phyloP scores from a whole-genome alignment of 2,888 invertebrate species.

The Thereva nobilitata region DNA sequence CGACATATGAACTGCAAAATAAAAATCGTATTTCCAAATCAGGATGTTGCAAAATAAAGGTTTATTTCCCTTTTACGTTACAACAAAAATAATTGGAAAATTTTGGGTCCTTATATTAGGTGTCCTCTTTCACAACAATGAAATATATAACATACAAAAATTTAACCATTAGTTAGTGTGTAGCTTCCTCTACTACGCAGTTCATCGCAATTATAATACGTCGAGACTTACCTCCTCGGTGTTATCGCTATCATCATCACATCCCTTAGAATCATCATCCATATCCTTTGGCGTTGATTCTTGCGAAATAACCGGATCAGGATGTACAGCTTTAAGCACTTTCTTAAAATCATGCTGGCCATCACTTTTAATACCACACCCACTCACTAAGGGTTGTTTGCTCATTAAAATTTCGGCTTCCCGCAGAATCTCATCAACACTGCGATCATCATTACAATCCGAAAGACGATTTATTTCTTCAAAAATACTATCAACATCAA shows the following conservation, averaged over 20 bases:
- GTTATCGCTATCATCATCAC: slow-evolving; percentile 48
- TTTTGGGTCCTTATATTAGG: too few species aligned
- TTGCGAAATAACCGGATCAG: slow-evolving; percentile 55
- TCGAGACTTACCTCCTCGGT: slow-evolving; percentile 1
- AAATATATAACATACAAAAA: too few species aligned
- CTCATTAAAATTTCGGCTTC: slow-evolving; percentile 62
- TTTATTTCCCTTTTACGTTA: too few species aligned
- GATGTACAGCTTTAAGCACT: slow-evolving; percentile 49
- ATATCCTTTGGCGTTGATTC: slow-evolving; percentile 55
- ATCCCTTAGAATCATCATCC: slow-evolving; percentile 44
- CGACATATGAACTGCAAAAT: too few species aligned
- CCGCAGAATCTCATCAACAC: slow-evolving; percentile 64
- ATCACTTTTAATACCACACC: slow-evolving; percentile 7
- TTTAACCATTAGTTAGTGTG: too few species aligned
- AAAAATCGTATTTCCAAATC: too few species aligned
- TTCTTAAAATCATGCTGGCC: slow-evolving; percentile 1
- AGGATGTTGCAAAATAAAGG: too few species aligned
- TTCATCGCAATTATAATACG: too few species aligned
- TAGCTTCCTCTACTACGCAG: too few species aligned
- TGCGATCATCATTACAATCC: slow-evolving; percentile 59
- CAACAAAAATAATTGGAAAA: too few species aligned
- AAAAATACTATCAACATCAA: slow-evolving; percentile 70
- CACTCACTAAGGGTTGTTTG: slow-evolving; percentile 45
- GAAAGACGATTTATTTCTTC: slow-evolving; percentile 69
- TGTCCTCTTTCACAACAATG: too few species aligned